These are phyloP conservation scores for Trachymyrmex cornetzi DNA, from an alignment of 1,140 invertebrate genomes.

Conservation along the genomic window DNA sequence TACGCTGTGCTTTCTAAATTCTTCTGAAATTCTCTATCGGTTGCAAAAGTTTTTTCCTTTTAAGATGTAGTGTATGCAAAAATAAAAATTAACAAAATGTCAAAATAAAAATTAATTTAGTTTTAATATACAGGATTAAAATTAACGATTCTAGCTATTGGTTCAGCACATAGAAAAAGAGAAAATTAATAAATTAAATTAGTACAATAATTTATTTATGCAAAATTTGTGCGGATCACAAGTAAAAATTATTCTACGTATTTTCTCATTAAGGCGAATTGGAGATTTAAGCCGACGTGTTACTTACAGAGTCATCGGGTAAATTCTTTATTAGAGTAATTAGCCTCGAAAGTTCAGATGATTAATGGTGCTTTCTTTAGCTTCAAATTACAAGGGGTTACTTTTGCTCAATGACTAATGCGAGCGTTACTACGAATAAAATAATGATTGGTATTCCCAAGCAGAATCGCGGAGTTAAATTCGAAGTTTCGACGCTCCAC, in stretches of 20 bases:
- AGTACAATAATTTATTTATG: constrained; percentile 6
- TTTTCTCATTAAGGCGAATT: not conserved
- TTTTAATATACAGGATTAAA: not conserved
- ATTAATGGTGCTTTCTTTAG: constrained; percentile 61
- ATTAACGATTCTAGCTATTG: not conserved
- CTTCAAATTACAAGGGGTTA: constrained; percentile 1
- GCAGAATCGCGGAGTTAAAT: constrained; percentile 36
- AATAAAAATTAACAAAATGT: not conserved
- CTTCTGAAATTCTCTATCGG: not conserved
- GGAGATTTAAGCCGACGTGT: not conserved
- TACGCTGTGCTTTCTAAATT: not conserved
- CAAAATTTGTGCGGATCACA: not conserved
- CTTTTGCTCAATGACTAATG: not conserved
- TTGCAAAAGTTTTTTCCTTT: not conserved
- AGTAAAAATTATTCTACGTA: not conserved
- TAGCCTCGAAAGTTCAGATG: constrained; percentile 46
- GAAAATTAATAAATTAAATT: not conserved
- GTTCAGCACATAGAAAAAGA: not conserved
- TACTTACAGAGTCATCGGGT: not conserved
- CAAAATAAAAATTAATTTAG: not conserved
- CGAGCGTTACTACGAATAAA: constrained; percentile 11
- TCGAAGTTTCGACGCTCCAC: constrained; percentile 28
- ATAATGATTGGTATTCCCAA: constrained; percentile 2
- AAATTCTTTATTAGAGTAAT: constrained; percentile 65
- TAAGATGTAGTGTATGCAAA: not conserved